Base-by-base conservation (phyloP, 2,888 invertebrate species). In the Andricus curvator region DNA sequence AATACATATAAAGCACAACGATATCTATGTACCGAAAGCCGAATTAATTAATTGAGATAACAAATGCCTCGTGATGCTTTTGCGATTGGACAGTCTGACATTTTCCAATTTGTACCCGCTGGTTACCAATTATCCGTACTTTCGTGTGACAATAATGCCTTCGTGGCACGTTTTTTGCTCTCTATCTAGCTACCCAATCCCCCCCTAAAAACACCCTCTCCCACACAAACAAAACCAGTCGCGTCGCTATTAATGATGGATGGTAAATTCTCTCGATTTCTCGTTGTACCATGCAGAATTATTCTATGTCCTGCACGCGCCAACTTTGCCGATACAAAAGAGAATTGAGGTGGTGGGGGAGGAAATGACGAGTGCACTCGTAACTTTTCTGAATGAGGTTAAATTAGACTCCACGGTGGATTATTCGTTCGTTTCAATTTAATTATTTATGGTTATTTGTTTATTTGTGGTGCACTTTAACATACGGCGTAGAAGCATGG, bases 41-140 rank as follows among this genome's bases (percentile, higher is more conserved):
- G 80, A 87, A 88, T 87, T 86, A 88, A 89, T 89, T 89, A 86
- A 86, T 85, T 83, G 85, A 81, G 78, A 86, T 86, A 85, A 87
- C 85, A 85, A 83, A 79, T 77, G 64, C 79, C 77, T 70, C 67
- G 41, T 82, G 74, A 85, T 81, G 81, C 80, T 82, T 85, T 86
- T 80, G 66, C 70, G 56, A 78, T 76, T 77, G 81, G 74, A 74
- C 67, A 66, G 81, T 78, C 79, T 76, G 84, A 85, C 85, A 78
- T 88, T 87, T 86, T 82, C 85, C 85, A 88, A 87, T 88, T 89
- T 87, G 86, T 86, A 83, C 81, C 79, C 76, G 78, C 74, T 77
- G 68, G 78, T 81, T 79, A 80, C 66, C 83, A 84, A 84, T 84
- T 83, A 80, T 82, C 79, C 60, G 74, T 70, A 82, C 74, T 81